Evolutionary conservation across 1,140 invertebrate species (phyloP), one percentile per base, ranked within the genome.

Genomic region (Drosophila navojoa): DNA sequence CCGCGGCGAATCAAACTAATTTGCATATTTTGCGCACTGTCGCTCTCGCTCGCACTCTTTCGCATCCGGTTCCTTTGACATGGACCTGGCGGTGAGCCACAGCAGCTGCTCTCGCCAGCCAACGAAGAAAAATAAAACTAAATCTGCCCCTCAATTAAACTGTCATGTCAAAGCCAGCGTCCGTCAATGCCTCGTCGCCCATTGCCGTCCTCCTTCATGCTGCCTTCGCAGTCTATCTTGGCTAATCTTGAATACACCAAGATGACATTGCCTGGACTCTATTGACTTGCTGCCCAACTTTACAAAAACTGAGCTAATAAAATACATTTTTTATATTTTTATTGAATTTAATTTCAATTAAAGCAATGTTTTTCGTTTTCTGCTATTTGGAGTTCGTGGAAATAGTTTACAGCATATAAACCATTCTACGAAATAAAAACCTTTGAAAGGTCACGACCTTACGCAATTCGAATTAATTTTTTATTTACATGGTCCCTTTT

Each of bases 101-200:
- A 15, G 16, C 25, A 25, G 35, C 55, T 52, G 25, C 11, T 52
- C 25, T 52, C 25, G 2, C 29, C 1, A 19, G 53, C 16, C 10
- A 16, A 10, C 11, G 4, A 5, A 19, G 6, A 2, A n/a, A 9
- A 27, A 10, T 16, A n/a, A 4, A 19, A 35, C 15, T 49, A 27
- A 40, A 69, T 45, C 75, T 77, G 61, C 74, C 76, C 72, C 79
- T 79, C 82, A 89, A 87, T 87, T 87, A 79, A 87, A 82, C 84
- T 87, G 82, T 79, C 82, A 87, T 82, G 82, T 86, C 82, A 87
- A 86, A 87, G 79, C 76, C 82, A 79, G 71, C 15, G 62, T 77
- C 77, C 62, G 60, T 85, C 81, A 75, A 80, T 77, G 77, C 58
- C 35, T 54, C 35, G 6, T 1, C 35, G 22, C 22, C 59, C 63